Conservation (phyloP, 1,140 invertebrate genomes). For the Atta colombica region DNA sequence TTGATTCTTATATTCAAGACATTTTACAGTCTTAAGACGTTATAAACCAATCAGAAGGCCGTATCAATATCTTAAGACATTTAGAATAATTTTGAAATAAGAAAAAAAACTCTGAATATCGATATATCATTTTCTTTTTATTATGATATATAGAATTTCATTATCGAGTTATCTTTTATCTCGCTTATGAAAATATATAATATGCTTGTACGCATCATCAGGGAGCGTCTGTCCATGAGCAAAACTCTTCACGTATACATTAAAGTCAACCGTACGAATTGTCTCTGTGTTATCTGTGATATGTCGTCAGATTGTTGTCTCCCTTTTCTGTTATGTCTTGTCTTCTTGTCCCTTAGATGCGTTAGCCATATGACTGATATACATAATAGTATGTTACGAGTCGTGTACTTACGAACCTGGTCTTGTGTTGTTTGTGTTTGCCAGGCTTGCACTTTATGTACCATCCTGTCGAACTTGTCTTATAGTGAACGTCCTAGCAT, state of each 20-base stretch:
- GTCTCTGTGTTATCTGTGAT: slow-evolving; percentile 83
- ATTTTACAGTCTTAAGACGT: too few relatives aligned
- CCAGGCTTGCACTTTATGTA: slow-evolving; percentile 85
- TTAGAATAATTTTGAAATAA: too few relatives aligned
- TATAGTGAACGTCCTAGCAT: slow-evolving; percentile 79
- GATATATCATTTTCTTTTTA: background rate
- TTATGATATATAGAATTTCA: background rate
- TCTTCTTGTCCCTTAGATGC: slow-evolving; percentile 83
- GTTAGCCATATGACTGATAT: slow-evolving; percentile 75
- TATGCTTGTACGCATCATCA: slow-evolving; percentile 51
- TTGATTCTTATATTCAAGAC: too few relatives aligned
- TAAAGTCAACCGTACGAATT: slow-evolving; percentile 74
- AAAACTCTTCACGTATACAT: slow-evolving; percentile 64
- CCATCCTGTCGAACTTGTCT: slow-evolving; percentile 80
- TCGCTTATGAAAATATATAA: slow-evolving; percentile 4
- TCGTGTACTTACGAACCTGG: slow-evolving; percentile 78
- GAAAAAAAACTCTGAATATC: too few relatives aligned
- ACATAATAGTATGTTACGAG: slow-evolving; percentile 75
- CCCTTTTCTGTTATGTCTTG: slow-evolving; percentile 82
- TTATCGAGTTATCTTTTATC: slow-evolving; percentile 2
- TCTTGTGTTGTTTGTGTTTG: slow-evolving; percentile 84
- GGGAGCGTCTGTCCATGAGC: slow-evolving; percentile 44
- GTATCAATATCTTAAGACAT: too few relatives aligned
- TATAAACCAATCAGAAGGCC: too few relatives aligned
- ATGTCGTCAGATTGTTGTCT: slow-evolving; percentile 84